Base-by-base conservation (phyloP, 64 coral and sea anemone genomes). In the Stichodactyla mertensii region DNA sequence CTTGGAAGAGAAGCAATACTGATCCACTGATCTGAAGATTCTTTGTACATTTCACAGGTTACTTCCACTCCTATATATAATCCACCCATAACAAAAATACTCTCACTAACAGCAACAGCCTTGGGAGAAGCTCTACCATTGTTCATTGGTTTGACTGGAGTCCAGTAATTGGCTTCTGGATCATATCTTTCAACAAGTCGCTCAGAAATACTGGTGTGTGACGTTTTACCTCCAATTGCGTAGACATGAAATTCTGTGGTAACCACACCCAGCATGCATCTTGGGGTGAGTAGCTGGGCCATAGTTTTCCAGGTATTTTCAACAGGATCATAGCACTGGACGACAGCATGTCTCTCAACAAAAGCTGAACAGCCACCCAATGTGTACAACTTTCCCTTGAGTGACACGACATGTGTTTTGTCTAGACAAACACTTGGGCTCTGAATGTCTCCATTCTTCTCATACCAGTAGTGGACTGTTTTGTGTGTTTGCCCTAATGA, bases 21-120 rank as follows among this genome's bases (percentile, higher is more conserved):
- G 19, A 55, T 52, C 93, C 93, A 95, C 59, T 91, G 62, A 60
- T 91, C 74, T 51, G 55, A 80, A 26, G 60, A 57, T 11, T 86
- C 70, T 55, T 78, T 82, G 77, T 95, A 95, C 36, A 95, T 62
- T 78, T 95, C 93, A 85, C 86, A 93, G 8, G 83, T 83, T 58
- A 16, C 58, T 9, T 69, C 13, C 18, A 27, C 62, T 80, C 16
- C 84, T 7, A 58, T 19, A 70, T 56, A 70, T 53, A 77, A 71
- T 27, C 86, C 83, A 15, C 90, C 93, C 61, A 95, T 58, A 0
- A 53, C 93, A 83, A 87, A 95, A 52, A 95, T 91, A 16, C 86
- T 88, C 52, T 55, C 64, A 78, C 78, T 59, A 12, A 36, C 85
- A 55, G 52, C 86, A 61, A 88, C 87, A 86, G 62, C 89, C 6